A percentile compares a stretch with the other conserved stretches of the same genome.
These are phyloP conservation scores for Peromyscus melanophrys DNA, from an alignment of 2,797 vertebrate species.

Conservation along the genomic window DNA sequence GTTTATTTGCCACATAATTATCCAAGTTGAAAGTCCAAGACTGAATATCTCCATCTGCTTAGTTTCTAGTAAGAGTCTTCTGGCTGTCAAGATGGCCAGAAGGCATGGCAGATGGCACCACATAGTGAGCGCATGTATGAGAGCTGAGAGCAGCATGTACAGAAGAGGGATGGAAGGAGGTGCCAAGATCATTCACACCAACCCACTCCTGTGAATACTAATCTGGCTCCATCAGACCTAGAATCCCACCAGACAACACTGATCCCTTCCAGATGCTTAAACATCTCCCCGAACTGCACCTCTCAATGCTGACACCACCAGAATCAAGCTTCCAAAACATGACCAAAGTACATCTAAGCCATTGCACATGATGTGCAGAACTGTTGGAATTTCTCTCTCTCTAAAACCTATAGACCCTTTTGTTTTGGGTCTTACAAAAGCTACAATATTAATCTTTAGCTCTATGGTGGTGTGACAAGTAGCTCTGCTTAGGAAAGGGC, in stretches of 20 bases:
- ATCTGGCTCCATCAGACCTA: neutral
- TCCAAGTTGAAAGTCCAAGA: neutral
- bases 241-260: neutral
- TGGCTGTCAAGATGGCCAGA: neutral
- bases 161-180: neutral
- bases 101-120: neutral
- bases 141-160: neutral
- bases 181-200: neutral
- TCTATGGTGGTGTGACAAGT: neutral
- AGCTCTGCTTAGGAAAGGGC: neutral
- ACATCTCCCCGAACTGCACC: neutral
- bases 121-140: neutral
- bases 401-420: neutral
- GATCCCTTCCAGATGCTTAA: neutral
- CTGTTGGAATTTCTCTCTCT: neutral
- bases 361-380: neutral
- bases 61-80: neutral
- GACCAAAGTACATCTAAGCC: neutral
- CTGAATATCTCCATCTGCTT: neutral
- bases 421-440: neutral
- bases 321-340: neutral
- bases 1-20: neutral
- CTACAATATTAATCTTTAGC: neutral
- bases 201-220: neutral
- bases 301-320: neutral